Conservation (phyloP, 2,888 invertebrate species). For the Acleris holmiana region DNA sequence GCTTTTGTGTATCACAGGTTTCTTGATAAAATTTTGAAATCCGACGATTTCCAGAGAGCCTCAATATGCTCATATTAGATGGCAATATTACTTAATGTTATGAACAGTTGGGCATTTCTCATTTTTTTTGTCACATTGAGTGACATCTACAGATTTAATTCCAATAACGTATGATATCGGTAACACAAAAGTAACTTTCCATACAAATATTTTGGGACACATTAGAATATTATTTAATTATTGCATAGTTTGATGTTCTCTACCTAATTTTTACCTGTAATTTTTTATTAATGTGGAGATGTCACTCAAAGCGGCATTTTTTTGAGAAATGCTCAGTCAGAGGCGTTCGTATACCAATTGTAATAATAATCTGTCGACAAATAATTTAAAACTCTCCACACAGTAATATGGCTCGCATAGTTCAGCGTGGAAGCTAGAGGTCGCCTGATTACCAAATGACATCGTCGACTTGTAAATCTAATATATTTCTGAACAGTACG, state of each 20-base stretch:
- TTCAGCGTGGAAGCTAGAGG: slow-evolving; percentile 52
- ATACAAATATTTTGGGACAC: no score
- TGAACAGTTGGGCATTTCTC: no score
- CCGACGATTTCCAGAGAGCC: slow-evolving; percentile 25
- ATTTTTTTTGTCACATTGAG: no score
- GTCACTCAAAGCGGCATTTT: no score
- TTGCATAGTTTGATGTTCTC: no score
- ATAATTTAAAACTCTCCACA: slow-evolving; percentile 46
- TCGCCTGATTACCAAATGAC: slow-evolving; percentile 18
- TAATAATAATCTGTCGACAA: slow-evolving; percentile 5
- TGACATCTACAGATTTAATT: no score
- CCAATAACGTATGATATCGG: no score
- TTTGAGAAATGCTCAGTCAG: no score
- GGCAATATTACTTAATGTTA: slow-evolving; percentile 1
- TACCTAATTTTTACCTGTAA: no score
- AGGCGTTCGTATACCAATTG: slow-evolving; percentile 1
- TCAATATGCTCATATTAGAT: slow-evolving; percentile 25
- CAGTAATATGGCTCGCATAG: slow-evolving; percentile 62
- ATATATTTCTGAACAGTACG: neutral
- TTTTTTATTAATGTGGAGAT: no score
- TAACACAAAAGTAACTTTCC: no score
- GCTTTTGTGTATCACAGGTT: slow-evolving; percentile 50
- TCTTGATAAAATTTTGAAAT: slow-evolving; percentile 34
- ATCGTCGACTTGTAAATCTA: slow-evolving; percentile 17
- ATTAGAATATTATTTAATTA: no score